These are phyloP conservation scores for Heliconius aoede DNA, from an alignment of 2,888 invertebrate species.

Conservation along the genomic window DNA sequence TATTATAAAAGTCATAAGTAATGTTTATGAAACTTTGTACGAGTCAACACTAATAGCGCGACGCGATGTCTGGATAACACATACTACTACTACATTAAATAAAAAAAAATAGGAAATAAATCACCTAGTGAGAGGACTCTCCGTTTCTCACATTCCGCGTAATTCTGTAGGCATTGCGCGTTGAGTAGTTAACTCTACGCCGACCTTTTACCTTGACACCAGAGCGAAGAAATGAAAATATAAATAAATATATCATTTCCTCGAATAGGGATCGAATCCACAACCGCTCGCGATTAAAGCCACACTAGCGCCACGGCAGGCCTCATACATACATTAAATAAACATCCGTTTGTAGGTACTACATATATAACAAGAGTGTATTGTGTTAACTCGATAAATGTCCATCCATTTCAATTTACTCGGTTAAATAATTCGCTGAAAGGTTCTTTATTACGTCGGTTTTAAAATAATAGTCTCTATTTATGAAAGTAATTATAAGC, in stretches of 20 bases:
- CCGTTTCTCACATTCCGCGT: too few relatives aligned
- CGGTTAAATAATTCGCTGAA: constrained; percentile 38
- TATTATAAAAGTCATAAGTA: constrained; percentile 61
- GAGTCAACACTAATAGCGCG: constrained; percentile 48
- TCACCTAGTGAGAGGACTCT: too few relatives aligned
- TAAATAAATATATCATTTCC: too few relatives aligned
- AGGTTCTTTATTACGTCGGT: constrained; percentile 36
- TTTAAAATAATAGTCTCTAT: constrained; percentile 37
- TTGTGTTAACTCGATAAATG: constrained; percentile 32
- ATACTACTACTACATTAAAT: not conserved
- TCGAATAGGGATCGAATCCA: too few relatives aligned
- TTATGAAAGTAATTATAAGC: constrained; percentile 35
- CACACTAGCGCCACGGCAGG: too few relatives aligned
- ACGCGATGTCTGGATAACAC: constrained; percentile 51
- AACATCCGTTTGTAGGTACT: not conserved
- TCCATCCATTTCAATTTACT: constrained; percentile 39
- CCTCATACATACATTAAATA: constrained; percentile 52
- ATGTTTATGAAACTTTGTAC: constrained; percentile 62
- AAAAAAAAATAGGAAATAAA: too few relatives aligned
- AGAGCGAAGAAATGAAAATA: too few relatives aligned
- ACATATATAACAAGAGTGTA: constrained; percentile 42
- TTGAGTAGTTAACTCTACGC: too few relatives aligned
- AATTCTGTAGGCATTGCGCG: too few relatives aligned
- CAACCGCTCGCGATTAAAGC: too few relatives aligned
- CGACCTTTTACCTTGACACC: too few relatives aligned